Percentiles rank a stretch among this genome's conserved stretches.
These are phyloP conservation scores for Botia almorhae DNA, from an alignment of 2,797 vertebrate species.

Conservation along the genomic window DNA sequence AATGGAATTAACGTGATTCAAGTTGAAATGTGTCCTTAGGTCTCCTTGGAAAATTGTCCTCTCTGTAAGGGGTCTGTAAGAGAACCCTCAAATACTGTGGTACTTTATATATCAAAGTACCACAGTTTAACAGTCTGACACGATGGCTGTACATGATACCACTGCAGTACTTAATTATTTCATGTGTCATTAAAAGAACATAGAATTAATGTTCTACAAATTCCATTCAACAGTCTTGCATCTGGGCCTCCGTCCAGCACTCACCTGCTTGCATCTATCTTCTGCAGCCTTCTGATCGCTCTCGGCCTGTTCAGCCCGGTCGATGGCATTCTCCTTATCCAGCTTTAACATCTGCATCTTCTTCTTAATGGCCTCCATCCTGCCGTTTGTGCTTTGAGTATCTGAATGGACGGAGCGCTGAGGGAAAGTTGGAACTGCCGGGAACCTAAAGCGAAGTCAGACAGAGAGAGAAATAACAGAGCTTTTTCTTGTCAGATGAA, in stretches of 20 bases:
- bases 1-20: no score
- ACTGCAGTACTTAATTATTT: not conserved
- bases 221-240: not conserved
- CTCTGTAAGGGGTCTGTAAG: no score
- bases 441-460: constrained; percentile 29
- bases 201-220: not conserved
- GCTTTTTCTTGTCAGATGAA: constrained; percentile 8
- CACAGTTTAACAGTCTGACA: no score
- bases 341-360: constrained; percentile 99
- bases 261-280: constrained; percentile 93
- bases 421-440: not conserved
- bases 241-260: constrained; percentile 26
- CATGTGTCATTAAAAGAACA: not conserved
- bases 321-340: constrained; percentile 95
- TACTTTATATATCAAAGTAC: no score
- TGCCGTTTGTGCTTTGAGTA: not conserved
- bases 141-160: not conserved
- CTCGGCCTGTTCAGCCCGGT: constrained; percentile 92
- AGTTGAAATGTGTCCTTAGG: no score
- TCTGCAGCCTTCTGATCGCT: constrained; percentile 88
- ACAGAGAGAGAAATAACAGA: constrained; percentile 49
- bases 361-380: constrained; percentile 98
- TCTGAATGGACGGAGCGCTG: not conserved
- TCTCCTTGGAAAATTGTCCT: no score
- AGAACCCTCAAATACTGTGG: no score